Evolutionary conservation across 2,113 vertebrate genomes (phyloP).

Genomic region (Coracopsis vasa): DNA sequence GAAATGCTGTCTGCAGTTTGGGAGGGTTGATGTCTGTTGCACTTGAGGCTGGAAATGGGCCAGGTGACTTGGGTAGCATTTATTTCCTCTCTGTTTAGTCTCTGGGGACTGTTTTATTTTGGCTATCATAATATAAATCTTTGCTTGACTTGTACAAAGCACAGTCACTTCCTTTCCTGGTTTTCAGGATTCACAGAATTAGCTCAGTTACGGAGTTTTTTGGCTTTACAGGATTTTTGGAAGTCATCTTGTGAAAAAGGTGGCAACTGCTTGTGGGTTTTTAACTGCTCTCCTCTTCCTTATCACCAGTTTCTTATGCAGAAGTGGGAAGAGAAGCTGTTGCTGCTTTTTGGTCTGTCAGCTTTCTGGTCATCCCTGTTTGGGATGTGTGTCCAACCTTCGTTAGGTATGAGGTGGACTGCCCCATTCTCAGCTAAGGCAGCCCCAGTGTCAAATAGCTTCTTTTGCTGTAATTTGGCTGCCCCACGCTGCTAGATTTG

Average conservation of each 20-base stretch:
- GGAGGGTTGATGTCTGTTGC: accelerated
- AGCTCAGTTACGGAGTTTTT: neutral
- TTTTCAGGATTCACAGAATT: neutral
- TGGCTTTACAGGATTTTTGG: neutral
- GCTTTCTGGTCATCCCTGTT: neutral
- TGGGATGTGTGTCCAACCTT: accelerated
- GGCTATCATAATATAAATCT: neutral
- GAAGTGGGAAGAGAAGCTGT: neutral
- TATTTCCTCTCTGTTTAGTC: neutral
- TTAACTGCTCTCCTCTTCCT: neutral
- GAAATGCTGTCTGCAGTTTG: neutral
- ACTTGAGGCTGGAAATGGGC: neutral
- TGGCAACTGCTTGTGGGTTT: neutral
- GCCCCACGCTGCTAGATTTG: neutral
- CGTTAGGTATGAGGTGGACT: neutral
- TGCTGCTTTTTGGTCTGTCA: neutral
- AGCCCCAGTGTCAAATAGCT: neutral
- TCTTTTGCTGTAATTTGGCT: neutral
- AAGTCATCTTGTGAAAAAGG: neutral
- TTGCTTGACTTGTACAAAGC: neutral
- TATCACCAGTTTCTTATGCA: neutral
- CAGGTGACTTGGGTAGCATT: neutral
- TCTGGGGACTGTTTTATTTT: neutral
- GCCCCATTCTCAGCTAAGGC: neutral
- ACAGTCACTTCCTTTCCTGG: neutral